phyloP scores from a whole-genome alignment of 92 coral and sea anemone genomes.

The Hydrozoanthus gracilis region DNA sequence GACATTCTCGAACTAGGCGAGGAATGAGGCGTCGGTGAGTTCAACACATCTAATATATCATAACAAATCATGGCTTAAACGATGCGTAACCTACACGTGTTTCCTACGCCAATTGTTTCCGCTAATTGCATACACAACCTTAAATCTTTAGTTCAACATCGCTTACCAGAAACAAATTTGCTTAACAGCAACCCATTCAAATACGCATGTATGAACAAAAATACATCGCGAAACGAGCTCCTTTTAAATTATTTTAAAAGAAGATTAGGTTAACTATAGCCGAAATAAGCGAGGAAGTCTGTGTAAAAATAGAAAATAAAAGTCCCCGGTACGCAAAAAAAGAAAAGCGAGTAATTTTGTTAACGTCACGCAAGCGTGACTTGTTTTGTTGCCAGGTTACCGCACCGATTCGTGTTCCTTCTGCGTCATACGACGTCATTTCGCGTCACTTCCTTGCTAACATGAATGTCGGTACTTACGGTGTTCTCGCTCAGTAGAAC shows the following conservation, averaged over 20 bases:
- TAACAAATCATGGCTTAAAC: neutral
- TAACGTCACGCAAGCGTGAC: constrained; percentile 49
- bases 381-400: constrained; percentile 22
- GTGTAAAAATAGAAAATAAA: constrained; percentile 20
- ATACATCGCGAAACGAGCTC: neutral
- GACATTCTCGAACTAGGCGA: constrained; percentile 15
- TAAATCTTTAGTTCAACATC: neutral
- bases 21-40: neutral
- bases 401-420: constrained; percentile 7
- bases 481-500: constrained; percentile 13
- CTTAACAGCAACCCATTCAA: neutral
- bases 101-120: constrained; percentile 37
- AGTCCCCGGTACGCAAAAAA: constrained; percentile 24
- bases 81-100: constrained; percentile 22
- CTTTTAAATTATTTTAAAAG: neutral
- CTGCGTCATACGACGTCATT: constrained; percentile 22
- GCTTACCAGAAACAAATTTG: neutral
- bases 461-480: constrained; percentile 6
- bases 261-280: neutral
- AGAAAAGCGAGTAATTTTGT: constrained; percentile 15
- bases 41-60: neutral
- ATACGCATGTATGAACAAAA: no score
- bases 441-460: constrained; percentile 37
- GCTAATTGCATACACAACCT: constrained; percentile 7
- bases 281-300: constrained; percentile 7